Evolutionary conservation across 2,888 invertebrate species (phyloP), one percentile per base, ranked within the genome.

Genomic region (Drosophila mercatorum): DNA sequence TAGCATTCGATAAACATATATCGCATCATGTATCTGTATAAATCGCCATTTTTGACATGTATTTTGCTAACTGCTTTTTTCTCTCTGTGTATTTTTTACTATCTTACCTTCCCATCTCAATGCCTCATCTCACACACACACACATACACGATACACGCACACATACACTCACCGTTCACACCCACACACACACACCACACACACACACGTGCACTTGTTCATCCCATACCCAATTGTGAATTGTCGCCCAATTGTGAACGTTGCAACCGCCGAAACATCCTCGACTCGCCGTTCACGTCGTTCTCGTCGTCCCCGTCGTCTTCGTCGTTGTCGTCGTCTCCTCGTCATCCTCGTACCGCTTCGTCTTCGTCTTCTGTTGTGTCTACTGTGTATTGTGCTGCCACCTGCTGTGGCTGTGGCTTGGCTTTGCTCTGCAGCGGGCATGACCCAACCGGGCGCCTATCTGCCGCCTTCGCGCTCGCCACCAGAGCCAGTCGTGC

Each of bases 61-160:
- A 73, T 80, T 80, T 85, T 87, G 86, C 86, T 87, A 87, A 87
- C 86, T 78, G 74, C 74, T 78, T 80, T 83, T 78, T 80, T 86
- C 75, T 86, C 76, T 86, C 66, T 86, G 77, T 87, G 74, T 87
- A 78, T 86, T 83, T 87, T 78, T 88, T 85, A 78, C 77, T 76
- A 81, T 86, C 70, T 80, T 83, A 75, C 74, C 74, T 73, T 53
- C 74, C 63, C 72, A 80, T 75, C 64, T 58, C 66, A 72, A 69
- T 68, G 53, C 51, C 47, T 65, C 70, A 75, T 64, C 49, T 34
- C 43, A 59, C 41, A 64, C 22, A 22, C 43, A 10, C 34, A 51
- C 12, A 51, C 49, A 11, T 34, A 41, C 28, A 57, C 47, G 31
- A 53, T 17, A 60, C 43, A 38, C 46, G 53, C 55, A 67, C 31